These are phyloP conservation scores for Dissostichus mawsoni DNA, from an alignment of 2,113 vertebrate genomes.

Conservation along the genomic window DNA sequence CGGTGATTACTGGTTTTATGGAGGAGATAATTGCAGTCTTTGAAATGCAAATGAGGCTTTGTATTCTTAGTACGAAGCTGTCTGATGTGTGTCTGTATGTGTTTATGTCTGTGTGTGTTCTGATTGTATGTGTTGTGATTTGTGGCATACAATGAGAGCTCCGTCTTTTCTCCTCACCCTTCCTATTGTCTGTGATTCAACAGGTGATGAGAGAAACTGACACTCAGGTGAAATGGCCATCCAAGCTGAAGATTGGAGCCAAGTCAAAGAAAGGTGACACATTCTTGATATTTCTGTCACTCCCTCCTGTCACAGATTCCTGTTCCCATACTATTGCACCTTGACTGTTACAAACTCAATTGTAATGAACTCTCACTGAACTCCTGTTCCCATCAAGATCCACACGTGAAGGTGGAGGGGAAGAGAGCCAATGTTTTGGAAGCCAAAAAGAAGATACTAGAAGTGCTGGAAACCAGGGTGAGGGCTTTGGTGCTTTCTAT, in stretches of 20 bases:
- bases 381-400: slow-evolving; percentile 73
- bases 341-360: not conserved
- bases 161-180: slow-evolving; percentile 17
- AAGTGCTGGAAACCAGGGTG: slow-evolving; percentile 85
- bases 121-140: slow-evolving; percentile 11
- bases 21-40: slow-evolving; percentile 57
- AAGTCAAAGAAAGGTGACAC: slow-evolving; percentile 87
- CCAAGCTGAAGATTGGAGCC: slow-evolving; percentile 87
- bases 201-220: slow-evolving; percentile 87
- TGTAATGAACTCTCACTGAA: not conserved
- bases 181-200: slow-evolving; percentile 36
- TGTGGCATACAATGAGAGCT: slow-evolving; percentile 25
- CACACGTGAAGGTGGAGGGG: slow-evolving; percentile 87
- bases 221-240: slow-evolving; percentile 89
- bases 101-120: slow-evolving; percentile 15
- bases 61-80: slow-evolving; percentile 36
- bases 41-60: slow-evolving; percentile 73
- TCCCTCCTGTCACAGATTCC: not conserved
- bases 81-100: slow-evolving; percentile 35
- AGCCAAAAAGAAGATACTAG: slow-evolving; percentile 84
- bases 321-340: not conserved
- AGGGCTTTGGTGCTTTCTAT: not conserved
- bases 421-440: slow-evolving; percentile 77
- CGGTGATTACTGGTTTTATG: slow-evolving; percentile 61
- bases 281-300: not conserved